A percentile compares a stretch with the other conserved stretches of the same genome.
These are phyloP conservation scores for Halcyon malimbica DNA, from an alignment of 2,113 vertebrate genomes.

Conservation along the genomic window DNA sequence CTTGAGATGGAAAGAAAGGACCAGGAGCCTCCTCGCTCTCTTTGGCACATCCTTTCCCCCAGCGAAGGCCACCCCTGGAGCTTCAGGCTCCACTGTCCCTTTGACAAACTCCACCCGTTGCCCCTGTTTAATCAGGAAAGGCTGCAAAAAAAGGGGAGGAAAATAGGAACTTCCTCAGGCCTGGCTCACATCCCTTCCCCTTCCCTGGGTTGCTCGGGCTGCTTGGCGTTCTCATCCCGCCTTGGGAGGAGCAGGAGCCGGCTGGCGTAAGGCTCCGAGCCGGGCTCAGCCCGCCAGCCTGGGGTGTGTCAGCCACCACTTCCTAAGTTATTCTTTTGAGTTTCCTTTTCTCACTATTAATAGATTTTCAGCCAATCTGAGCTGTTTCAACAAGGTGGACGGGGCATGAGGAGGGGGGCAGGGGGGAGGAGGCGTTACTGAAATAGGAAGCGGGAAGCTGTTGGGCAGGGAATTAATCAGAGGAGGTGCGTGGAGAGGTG, in stretches of 20 bases:
- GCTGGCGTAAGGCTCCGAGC: not conserved
- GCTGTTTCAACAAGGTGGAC: not conserved
- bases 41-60: not conserved
- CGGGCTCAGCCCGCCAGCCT: not conserved
- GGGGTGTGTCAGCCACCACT: conserved; percentile 68
- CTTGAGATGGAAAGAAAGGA: not conserved
- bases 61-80: not conserved
- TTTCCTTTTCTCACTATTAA: conserved; percentile 81
- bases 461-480: conserved; percentile 28
- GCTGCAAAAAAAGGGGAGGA: conserved; percentile 2
- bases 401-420: not conserved
- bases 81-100: not conserved
- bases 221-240: conserved; percentile 28
- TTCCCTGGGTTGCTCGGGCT: not conserved
- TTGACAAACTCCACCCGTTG: not conserved
- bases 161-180: conserved; percentile 40
- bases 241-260: conserved; percentile 35
- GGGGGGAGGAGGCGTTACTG: not conserved
- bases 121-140: conserved; percentile 28
- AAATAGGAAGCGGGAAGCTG: conserved; percentile 43
- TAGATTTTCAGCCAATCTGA: conserved; percentile 69
- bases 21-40: not conserved
- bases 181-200: conserved; percentile 19
- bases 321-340: conserved; percentile 78
- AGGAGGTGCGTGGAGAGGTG: not conserved